Base-by-base conservation (phyloP, 1,140 invertebrate genomes). In the Neuroterus valhalla region DNA sequence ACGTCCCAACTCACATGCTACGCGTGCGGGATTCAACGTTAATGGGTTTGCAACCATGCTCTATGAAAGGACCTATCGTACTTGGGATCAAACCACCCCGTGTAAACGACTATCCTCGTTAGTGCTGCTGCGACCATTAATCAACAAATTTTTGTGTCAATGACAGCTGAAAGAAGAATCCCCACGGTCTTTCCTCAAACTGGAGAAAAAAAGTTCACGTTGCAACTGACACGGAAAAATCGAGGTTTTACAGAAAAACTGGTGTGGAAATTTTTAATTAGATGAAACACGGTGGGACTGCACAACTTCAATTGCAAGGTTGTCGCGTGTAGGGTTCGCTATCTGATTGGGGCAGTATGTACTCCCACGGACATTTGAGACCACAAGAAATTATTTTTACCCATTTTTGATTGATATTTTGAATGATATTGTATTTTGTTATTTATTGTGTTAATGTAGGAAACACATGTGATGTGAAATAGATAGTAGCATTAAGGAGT, bases 61-160 rank as follows among this genome's bases (percentile, higher is more conserved):
- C 23, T 62, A 23, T 62, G 55, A 62, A 21, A 55, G 11, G 23
- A 55, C 52, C 52, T 55, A 55, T 62, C 55, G 55, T 23, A 62
- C 55, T 62, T 26, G 12, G 26, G 55, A 62, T 62, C 55, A 62
- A 62, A 62, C 55, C 55, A 31, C 26, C 55, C 55, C 15, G 55
- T 62, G 26, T 62, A 62, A 62, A 62, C 55, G 55, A 62, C 55
- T 23, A 15, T 62, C 55, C 55, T 62, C 55, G 55, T 62, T 62
- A 62, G 55, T 62, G 26, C 21, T 62, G 26, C 21, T 14, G 55
- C 26, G 55, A 15, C 26, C 55, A 62, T 62, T 62, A 62, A 62
- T 62, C 55, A 62, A 62, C 55, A 23, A 62, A 62, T 62, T 62
- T 62, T 62, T 62, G 55, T 62, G 55, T 62, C 55, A 62, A 23